Conservation (phyloP, 1,140 invertebrate species). For the Bombus cullumanus region DNA sequence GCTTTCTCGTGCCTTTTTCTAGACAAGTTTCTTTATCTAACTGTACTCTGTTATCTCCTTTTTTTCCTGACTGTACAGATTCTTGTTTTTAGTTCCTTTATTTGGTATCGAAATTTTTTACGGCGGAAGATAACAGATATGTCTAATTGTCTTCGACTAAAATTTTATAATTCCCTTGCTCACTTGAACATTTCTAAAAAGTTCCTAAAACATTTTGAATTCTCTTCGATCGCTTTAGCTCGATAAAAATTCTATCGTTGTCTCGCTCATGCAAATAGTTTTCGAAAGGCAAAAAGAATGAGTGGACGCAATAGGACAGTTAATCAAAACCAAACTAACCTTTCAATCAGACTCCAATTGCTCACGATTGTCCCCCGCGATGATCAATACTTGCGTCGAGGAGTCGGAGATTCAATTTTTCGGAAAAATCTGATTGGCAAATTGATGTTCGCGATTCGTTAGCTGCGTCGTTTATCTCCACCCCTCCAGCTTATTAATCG, state of each 20-base stretch:
- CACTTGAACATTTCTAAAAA: no score
- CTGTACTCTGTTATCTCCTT: not conserved
- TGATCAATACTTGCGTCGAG: not conserved
- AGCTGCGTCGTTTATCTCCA: not conserved
- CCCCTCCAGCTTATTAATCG: not conserved
- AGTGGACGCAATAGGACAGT: not conserved
- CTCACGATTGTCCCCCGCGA: not conserved
- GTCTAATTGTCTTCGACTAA: not conserved
- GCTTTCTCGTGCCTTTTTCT: constrained; percentile 17
- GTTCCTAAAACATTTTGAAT: no score
- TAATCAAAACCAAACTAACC: not conserved
- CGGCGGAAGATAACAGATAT: not conserved
- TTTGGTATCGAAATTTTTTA: not conserved
- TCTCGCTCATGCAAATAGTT: not conserved
- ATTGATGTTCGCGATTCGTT: not conserved
- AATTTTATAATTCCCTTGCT: no score
- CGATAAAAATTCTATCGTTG: no score
- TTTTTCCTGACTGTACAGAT: not conserved
- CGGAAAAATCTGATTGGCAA: not conserved
- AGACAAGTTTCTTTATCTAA: constrained; percentile 25
- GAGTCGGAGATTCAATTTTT: not conserved
- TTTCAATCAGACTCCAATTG: not conserved
- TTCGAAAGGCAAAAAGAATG: not conserved
- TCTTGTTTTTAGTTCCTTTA: not conserved
- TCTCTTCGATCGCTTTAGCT: no score